Percentiles rank a stretch among this genome's conserved stretches.
These are phyloP conservation scores for Conger conger DNA, from an alignment of 2,113 vertebrate genomes.

Conservation along the genomic window DNA sequence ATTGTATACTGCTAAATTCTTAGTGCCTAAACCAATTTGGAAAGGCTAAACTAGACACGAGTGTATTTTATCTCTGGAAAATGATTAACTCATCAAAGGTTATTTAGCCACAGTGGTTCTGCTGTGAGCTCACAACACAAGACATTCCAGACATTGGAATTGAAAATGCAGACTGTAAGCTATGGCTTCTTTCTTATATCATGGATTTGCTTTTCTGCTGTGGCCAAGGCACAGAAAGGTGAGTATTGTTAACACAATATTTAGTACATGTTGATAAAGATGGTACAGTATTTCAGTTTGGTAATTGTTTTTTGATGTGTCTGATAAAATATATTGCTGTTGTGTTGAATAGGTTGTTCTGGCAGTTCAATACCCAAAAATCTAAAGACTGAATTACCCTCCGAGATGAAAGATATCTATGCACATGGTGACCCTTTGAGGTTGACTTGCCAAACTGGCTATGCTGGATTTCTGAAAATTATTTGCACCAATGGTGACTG, in stretches of 20 bases:
- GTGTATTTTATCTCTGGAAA: conserved; percentile 6
- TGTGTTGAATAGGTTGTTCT: too few species aligned
- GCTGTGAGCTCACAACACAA: background rate
- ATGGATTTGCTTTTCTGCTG: background rate
- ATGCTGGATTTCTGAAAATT: too few species aligned
- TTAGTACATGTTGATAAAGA: too few species aligned
- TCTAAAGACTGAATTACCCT: too few species aligned
- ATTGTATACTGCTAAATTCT: background rate
- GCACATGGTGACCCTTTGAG: too few species aligned
- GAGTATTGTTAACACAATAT: background rate
- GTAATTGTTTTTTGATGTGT: too few species aligned
- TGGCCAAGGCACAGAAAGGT: background rate
- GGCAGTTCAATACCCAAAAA: too few species aligned
- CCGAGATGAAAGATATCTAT: too few species aligned
- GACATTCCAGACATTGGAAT: background rate
- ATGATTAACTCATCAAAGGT: conserved; percentile 27
- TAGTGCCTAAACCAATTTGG: background rate
- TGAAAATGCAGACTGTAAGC: background rate
- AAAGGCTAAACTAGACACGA: background rate
- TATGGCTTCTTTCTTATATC: background rate
- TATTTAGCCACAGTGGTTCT: conserved; percentile 11
- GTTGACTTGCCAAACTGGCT: too few species aligned
- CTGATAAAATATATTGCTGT: too few species aligned
- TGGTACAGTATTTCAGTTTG: too few species aligned
- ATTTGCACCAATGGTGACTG: too few species aligned